Evolutionary conservation across 2,113 vertebrate species (phyloP).

Genomic region (Calypte anna): DNA sequence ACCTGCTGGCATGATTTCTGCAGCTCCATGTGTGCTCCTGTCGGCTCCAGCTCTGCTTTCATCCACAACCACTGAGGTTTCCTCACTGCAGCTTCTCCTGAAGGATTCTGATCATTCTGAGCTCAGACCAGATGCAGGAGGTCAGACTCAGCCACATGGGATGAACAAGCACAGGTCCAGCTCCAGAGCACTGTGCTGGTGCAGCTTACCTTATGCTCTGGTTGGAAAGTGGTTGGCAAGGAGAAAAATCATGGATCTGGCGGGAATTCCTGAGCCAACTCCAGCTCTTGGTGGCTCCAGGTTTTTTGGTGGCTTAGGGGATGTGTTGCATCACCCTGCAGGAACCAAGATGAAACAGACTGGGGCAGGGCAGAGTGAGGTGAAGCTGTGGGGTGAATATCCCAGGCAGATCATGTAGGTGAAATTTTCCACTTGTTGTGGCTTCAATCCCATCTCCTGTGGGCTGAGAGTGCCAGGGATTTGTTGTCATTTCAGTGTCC

Average conservation of each 20-base stretch:
- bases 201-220: fast-evolving
- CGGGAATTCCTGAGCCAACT: not conserved
- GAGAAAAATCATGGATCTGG: not conserved
- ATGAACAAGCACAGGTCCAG: not conserved
- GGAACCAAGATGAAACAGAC: not conserved
- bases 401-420: not conserved
- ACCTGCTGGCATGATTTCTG: not conserved
- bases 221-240: not conserved
- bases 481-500: fast-evolving
- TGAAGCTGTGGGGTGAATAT: not conserved
- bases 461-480: not conserved
- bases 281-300: fast-evolving
- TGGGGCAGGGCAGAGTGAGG: fast-evolving
- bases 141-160: not conserved
- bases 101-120: not conserved
- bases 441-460: not conserved
- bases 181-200: not conserved
- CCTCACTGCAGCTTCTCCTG: fast-evolving
- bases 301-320: not conserved
- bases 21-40: not conserved
- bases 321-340: fast-evolving
- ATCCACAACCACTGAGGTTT: not conserved
- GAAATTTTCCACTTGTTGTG: fast-evolving
- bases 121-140: fast-evolving
- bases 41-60: not conserved